Evolutionary conservation across 2,888 invertebrate genomes (phyloP).

Genomic region (Pyrocoelia pectoralis): DNA sequence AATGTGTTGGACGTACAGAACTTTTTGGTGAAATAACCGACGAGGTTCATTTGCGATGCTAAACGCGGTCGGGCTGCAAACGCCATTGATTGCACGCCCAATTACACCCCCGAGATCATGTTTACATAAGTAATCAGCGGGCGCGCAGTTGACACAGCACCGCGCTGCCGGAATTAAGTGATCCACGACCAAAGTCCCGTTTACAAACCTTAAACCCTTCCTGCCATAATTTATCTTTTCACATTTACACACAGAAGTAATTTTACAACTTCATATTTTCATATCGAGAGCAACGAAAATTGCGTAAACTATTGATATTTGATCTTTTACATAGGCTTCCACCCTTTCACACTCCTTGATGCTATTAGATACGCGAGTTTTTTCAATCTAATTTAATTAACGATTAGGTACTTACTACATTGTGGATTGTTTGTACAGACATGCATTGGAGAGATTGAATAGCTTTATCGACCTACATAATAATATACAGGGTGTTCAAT

Average conservation of each 20-base stretch:
- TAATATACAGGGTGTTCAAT: too few species aligned
- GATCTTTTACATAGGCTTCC: too few species aligned
- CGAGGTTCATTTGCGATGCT: slow-evolving; percentile 56
- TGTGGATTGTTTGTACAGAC: too few species aligned
- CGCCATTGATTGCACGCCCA: slow-evolving; percentile 62
- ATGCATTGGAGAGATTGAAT: too few species aligned
- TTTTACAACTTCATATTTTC: background rate
- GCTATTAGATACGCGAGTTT: too few species aligned
- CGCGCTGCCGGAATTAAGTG: slow-evolving; percentile 60
- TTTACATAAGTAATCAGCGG: slow-evolving; percentile 62
- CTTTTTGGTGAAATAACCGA: slow-evolving; percentile 40
- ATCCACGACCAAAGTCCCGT: slow-evolving; percentile 49
- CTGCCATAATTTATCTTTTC: slow-evolving; percentile 26
- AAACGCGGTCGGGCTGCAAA: slow-evolving; percentile 56
- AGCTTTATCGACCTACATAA: too few species aligned
- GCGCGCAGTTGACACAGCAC: slow-evolving; percentile 57
- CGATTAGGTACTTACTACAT: too few species aligned
- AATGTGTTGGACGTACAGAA: slow-evolving; percentile 15
- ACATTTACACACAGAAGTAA: background rate
- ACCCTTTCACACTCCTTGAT: too few species aligned
- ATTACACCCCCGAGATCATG: slow-evolving; percentile 62
- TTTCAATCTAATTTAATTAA: too few species aligned
- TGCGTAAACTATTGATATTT: too few species aligned
- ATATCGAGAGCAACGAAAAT: too few species aligned
- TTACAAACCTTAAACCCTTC: slow-evolving; percentile 42